Evolutionary conservation across 2,113 vertebrate species (phyloP).

Genomic region (Mohoua ochrocephala): DNA sequence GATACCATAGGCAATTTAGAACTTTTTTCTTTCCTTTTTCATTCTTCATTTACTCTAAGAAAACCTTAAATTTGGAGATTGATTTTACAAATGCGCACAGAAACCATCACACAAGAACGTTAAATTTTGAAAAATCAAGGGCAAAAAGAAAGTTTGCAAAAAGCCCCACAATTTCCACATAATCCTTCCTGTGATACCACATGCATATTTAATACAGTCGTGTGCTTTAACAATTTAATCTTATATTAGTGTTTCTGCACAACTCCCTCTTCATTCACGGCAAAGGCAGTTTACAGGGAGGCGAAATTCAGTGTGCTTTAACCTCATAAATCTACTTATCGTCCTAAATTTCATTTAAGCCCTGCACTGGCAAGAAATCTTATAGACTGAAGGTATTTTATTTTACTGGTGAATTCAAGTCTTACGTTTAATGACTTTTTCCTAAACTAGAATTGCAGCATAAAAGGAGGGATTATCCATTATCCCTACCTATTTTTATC

Average conservation of each 20-base stretch:
- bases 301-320: neutral
- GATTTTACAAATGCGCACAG: neutral
- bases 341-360: conserved; percentile 12
- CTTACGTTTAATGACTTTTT: neutral
- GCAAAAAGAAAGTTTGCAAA: neutral
- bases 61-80: neutral
- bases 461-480: conserved; percentile 22
- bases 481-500: conserved; percentile 10
- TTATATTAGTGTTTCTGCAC: neutral
- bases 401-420: neutral
- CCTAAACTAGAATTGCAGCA: neutral
- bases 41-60: neutral
- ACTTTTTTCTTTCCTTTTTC: neutral
- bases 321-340: neutral
- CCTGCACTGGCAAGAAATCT: neutral
- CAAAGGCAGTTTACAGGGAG: neutral
- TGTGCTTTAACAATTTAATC: neutral
- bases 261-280: neutral
- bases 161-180: neutral
- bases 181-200: neutral
- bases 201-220: neutral
- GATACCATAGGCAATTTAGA: neutral
- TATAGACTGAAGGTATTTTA: neutral
- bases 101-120: neutral
- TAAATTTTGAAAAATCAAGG: neutral